Evolutionary conservation across 2,888 invertebrate genomes (phyloP), one percentile per base, ranked within the genome.

Genomic region (Nycteola revayana): DNA sequence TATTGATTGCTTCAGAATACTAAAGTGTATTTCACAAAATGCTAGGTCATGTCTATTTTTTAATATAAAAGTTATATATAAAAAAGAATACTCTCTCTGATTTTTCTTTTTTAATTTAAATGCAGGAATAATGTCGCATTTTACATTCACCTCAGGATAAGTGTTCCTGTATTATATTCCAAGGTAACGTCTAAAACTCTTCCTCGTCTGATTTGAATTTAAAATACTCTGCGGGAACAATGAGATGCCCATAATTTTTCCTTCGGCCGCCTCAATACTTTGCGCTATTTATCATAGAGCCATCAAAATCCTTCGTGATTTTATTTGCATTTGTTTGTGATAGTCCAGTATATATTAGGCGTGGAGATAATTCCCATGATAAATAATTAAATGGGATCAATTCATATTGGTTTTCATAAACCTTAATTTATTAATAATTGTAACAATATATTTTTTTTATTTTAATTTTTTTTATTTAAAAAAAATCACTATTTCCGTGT

Each of bases 181-280:
- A 57, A 66, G 60, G 67, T 66, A 56, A 40, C 52, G 54, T 46
- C 21, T 21, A 46, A 61, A 67, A 60, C 58, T 61, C 60, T 61
- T 56, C 58, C 50, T 50, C 14, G 56, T 68, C 70, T 69, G 66
- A 74, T 75, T 76, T 73, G 71, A 75, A 76, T 74, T 75, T 74
- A 70, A 75, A 75, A 75, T 73, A 64, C 57, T 66, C 68, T 61
- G 51, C 33, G 52, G 51, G 60, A 72, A 75, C 74, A 75, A 74
- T 71, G 71, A 60, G 65, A 60, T 52, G 53, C 60, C 61, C 68
- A 60, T 67, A 61, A 64, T 71, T 71, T 64, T 62, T 55, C 52
- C 44, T 36, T 48, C 30, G 43, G 47, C 44, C 30, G 53, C 51
- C 56, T 47, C 47, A 37, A 49, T 60, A 60, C 65, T 69, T 56